Evolutionary conservation across 37 sponge, comb jelly and placozoan species (phyloP).

Genomic region (Halisarca cf. caerulea): DNA sequence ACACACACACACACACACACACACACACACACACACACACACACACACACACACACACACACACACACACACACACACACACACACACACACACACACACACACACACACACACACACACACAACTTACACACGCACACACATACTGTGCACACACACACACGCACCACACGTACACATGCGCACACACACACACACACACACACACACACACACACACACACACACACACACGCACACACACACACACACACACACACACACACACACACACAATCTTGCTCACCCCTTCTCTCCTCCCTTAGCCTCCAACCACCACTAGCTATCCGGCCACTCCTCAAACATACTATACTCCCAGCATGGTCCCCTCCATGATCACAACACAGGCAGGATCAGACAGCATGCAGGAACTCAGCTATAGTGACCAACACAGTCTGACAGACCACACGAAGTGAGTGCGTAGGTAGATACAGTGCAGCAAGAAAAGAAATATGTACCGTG

Average conservation of each 20-base stretch:
- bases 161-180: background rate
- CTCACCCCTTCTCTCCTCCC: background rate
- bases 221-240: constrained; percentile 14
- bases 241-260: constrained; percentile 24
- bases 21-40: too few relatives aligned
- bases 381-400: background rate
- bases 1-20: too few relatives aligned
- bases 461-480: too few relatives aligned
- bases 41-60: too few relatives aligned
- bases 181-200: constrained; percentile 10
- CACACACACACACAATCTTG: background rate
- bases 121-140: background rate
- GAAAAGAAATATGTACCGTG: too few relatives aligned
- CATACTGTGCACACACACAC: background rate
- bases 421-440: too few relatives aligned
- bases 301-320: background rate
- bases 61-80: too few relatives aligned
- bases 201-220: constrained; percentile 21
- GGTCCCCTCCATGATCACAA: background rate
- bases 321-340: background rate
- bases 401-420: too few relatives aligned
- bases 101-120: too few relatives aligned
- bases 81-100: too few relatives aligned
- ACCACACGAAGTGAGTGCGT: too few relatives aligned
- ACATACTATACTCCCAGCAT: background rate